Conservation (phyloP, 2,113 vertebrate genomes). For the Entomyzon cyanotis region DNA sequence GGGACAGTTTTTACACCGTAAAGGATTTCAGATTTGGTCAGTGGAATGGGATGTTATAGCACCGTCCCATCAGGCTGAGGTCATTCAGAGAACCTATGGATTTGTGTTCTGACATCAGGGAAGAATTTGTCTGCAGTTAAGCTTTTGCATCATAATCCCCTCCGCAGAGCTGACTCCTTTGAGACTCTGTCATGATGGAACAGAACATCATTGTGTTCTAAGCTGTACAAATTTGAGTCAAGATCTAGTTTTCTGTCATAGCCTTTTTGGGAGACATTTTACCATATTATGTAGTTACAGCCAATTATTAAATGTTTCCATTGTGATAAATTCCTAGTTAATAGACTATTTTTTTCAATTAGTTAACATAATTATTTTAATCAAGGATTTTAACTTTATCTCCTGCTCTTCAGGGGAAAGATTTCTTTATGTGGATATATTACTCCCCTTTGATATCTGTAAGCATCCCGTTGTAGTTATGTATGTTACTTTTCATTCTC, state of each 20-base stretch:
- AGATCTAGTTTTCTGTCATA: not conserved
- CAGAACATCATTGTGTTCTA: not conserved
- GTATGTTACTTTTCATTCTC: not conserved
- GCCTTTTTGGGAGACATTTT: not conserved
- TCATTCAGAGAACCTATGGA: not conserved
- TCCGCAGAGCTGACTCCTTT: not conserved
- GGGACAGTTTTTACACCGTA: not conserved
- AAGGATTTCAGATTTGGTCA: not conserved
- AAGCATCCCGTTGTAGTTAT: not conserved
- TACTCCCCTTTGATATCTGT: not conserved
- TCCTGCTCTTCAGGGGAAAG: not conserved
- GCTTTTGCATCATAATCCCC: not conserved
- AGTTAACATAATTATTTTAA: not conserved
- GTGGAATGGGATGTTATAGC: not conserved
- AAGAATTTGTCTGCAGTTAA: not conserved
- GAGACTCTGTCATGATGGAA: not conserved
- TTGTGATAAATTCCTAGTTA: not conserved
- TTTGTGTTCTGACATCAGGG: not conserved
- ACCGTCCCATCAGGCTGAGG: not conserved
- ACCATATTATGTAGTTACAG: not conserved
- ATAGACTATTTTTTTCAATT: not conserved
- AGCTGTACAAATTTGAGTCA: not conserved
- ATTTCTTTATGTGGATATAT: not conserved
- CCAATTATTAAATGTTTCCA: not conserved
- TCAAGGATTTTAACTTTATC: not conserved